Conservation (phyloP, 2,113 vertebrate species). For the Neomonachus schauinslandi region DNA sequence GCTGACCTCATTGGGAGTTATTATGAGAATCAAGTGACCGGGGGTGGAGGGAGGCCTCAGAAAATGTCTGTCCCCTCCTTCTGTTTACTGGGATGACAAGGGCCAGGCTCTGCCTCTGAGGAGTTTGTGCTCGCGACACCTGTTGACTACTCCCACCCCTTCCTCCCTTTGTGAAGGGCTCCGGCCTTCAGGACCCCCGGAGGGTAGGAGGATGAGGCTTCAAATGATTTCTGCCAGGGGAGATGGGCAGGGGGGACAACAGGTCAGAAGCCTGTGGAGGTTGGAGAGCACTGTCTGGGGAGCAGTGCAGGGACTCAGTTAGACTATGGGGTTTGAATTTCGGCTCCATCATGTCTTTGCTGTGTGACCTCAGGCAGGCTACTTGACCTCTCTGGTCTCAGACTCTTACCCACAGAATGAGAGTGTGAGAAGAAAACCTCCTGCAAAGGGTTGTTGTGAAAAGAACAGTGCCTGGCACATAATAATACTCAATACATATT, state of each 20-base stretch:
- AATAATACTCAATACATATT: background rate
- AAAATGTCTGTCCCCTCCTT: background rate
- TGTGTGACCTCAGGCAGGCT: background rate
- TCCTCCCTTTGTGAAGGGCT: background rate
- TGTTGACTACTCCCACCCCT: background rate
- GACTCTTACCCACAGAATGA: background rate
- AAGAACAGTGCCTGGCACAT: background rate
- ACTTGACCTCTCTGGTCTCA: background rate
- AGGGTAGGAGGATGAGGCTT: background rate
- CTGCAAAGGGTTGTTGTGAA: background rate
- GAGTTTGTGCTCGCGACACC: background rate
- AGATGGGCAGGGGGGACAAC: background rate
- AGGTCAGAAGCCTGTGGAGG: background rate
- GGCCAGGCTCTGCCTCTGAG: background rate
- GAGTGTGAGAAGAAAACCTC: background rate
- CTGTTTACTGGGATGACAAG: background rate
- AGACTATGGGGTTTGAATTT: background rate
- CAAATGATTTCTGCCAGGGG: background rate
- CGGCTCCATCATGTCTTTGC: background rate
- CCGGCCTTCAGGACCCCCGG: background rate
- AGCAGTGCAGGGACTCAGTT: background rate
- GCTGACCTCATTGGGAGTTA: background rate
- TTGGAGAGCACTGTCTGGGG: background rate
- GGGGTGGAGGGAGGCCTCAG: background rate
- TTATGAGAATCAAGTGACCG: background rate